Evolutionary conservation across 2,797 vertebrate species (phyloP).

Genomic region (Acanthis flammea): DNA sequence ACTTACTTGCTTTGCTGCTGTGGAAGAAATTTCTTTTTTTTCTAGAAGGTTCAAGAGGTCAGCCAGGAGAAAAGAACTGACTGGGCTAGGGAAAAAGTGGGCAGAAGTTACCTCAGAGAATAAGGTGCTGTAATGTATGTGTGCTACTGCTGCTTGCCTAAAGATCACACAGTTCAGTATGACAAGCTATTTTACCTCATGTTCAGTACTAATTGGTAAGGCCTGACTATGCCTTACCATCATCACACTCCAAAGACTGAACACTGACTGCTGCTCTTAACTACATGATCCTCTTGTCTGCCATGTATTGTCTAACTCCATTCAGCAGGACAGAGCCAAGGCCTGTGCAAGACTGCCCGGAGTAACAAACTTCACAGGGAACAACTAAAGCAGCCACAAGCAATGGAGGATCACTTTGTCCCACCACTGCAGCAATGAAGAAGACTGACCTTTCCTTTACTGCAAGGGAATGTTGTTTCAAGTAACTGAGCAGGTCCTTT

Average conservation of each 20-base stretch:
- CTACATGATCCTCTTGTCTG: neutral
- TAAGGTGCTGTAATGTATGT: neutral
- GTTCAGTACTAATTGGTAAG: neutral
- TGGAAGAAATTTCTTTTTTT: slow-evolving; percentile 83
- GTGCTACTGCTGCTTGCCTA: neutral
- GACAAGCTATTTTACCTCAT: neutral
- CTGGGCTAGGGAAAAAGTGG: slow-evolving; percentile 73
- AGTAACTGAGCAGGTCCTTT: slow-evolving; percentile 85
- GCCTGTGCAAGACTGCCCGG: neutral
- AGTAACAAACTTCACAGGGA: neutral
- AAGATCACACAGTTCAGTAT: neutral
- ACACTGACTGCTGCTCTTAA: neutral
- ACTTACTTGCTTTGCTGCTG: slow-evolving; percentile 87
- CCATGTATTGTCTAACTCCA: neutral
- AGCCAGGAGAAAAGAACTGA: slow-evolving; percentile 82
- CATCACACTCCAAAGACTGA: neutral
- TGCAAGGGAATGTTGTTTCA: slow-evolving; percentile 83
- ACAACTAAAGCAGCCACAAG: neutral
- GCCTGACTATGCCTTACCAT: neutral
- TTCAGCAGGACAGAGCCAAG: neutral
- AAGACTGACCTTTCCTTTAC: slow-evolving; percentile 88
- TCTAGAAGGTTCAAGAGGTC: slow-evolving; percentile 89
- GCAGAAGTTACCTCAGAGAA: neutral
- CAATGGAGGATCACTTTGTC: neutral
- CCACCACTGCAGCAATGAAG: neutral